Evolutionary conservation across 2,888 invertebrate genomes (phyloP).

Genomic region (Seladonia tumulorum): DNA sequence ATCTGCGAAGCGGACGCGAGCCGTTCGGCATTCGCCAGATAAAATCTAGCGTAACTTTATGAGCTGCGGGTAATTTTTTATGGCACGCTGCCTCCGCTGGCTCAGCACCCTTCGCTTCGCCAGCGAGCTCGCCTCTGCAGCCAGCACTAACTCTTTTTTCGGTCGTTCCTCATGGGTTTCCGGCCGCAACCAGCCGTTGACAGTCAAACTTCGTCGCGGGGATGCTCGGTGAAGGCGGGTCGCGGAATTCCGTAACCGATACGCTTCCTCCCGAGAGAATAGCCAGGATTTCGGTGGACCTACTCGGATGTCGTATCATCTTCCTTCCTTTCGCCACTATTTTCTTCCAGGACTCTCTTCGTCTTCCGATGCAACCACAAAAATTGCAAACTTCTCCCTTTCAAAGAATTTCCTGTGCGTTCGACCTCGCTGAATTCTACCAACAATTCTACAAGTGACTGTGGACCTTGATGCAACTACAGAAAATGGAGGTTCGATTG

Average conservation of each 20-base stretch:
- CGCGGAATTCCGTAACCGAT: constrained; percentile 69
- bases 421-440: not conserved
- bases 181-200: constrained; percentile 64
- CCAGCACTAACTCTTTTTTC: constrained; percentile 44
- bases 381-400: not conserved
- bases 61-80: constrained; percentile 84
- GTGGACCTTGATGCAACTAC: not conserved
- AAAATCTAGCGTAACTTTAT: constrained; percentile 83
- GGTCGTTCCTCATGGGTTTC: constrained; percentile 52
- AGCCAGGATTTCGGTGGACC: constrained; percentile 41
- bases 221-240: constrained; percentile 29
- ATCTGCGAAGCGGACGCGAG: constrained; percentile 67
- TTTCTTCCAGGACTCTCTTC: not conserved
- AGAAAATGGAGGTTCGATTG: not conserved
- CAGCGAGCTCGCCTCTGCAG: not conserved
- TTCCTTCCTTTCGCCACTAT: constrained; percentile 5
- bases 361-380: not conserved
- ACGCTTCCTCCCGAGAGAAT: constrained; percentile 35
- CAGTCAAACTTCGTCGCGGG: constrained; percentile 67
- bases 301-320: constrained; percentile 51
- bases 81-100: constrained; percentile 72
- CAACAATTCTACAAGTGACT: too few relatives aligned
- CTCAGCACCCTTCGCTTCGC: constrained; percentile 42
- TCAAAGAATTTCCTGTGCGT: not conserved
- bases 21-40: constrained; percentile 80